These are phyloP conservation scores for Tuberolachnus salignus DNA, from an alignment of 2,888 invertebrate species.

Conservation along the genomic window DNA sequence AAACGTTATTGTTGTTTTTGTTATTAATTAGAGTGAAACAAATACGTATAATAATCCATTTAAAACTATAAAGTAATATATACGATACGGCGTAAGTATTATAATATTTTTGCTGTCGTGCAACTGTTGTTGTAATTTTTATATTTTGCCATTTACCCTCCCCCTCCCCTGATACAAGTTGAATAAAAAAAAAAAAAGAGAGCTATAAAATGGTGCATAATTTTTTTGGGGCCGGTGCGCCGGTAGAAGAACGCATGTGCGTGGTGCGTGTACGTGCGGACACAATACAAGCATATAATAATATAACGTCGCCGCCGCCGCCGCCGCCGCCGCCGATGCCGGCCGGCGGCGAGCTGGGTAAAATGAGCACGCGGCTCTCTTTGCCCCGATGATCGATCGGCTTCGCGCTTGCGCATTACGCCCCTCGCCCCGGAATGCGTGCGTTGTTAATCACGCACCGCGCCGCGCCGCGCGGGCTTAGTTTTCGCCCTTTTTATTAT, in stretches of 20 bases:
- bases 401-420: constrained; percentile 44
- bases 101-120: no score
- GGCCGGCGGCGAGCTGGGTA: constrained; percentile 48
- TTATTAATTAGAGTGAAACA: no score
- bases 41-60: no score
- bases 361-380: constrained; percentile 48
- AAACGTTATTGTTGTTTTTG: no score
- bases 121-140: neutral
- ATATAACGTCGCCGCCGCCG: constrained; percentile 9
- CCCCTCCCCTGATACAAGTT: no score
- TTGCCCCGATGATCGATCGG: constrained; percentile 51
- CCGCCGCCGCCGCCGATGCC: constrained; percentile 41
- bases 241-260: neutral
- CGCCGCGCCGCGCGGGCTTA: neutral
- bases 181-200: neutral
- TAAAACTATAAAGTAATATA: no score
- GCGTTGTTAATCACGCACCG: constrained; percentile 40
- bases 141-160: neutral
- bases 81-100: no score
- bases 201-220: constrained; percentile 17
- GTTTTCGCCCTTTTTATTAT: constrained; percentile 42
- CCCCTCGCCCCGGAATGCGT: constrained; percentile 30
- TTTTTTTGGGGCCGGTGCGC: neutral
- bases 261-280: neutral
- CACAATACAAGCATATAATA: no score